Evolutionary conservation across 2,888 invertebrate species (phyloP), one percentile per base, ranked within the genome.

Genomic region (Nomada ruficornis): DNA sequence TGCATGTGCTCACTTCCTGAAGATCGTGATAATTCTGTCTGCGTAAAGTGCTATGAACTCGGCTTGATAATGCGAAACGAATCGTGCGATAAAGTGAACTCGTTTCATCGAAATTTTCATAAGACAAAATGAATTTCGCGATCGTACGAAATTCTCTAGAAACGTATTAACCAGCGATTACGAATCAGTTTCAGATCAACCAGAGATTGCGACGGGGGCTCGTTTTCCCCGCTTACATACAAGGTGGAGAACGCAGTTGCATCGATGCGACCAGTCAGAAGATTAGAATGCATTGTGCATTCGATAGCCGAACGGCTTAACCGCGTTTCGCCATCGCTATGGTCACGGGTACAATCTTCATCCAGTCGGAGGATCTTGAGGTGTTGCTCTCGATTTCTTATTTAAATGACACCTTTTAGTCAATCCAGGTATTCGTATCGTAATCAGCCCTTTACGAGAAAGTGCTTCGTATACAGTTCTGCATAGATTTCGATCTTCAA

Each of bases 1-100:
- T 18, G 80, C 69, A 62, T 84, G 74, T 80, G 86, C 74, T 68
- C 77, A 75, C 65, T 88, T 88, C 88, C 86, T 82, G 83, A 82
- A 79, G 71, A 83, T 80, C 77, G 77, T 62, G 88, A 88, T 87
- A 86, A 86, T 65, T 68, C 60, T 42, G 73, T 77, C 54, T 73
- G 67, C 55, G 55, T 42, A n/a, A 64, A 62, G 75, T 80, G 69
- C 63, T 67, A 69, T 70, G 80, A 83, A 83, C 80, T n/a, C 67
- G 50, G 18, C 59, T 54, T 26, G 75, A 80, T 83, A 85, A 69
- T 78, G 67, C 36, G 26, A 18, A 52, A 50, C 69, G 72, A 57
- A 52, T 73, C 52, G 79, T 57, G 55, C 9, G 70, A 60, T 36
- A 52, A 60, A 36, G 29, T n/a, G 13, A 55, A 13, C 29, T 42